A percentile compares a stretch with the other conserved stretches of the same genome.
phyloP scores from a whole-genome alignment of 2,888 invertebrate genomes.

The Coenonympha glycerion region DNA sequence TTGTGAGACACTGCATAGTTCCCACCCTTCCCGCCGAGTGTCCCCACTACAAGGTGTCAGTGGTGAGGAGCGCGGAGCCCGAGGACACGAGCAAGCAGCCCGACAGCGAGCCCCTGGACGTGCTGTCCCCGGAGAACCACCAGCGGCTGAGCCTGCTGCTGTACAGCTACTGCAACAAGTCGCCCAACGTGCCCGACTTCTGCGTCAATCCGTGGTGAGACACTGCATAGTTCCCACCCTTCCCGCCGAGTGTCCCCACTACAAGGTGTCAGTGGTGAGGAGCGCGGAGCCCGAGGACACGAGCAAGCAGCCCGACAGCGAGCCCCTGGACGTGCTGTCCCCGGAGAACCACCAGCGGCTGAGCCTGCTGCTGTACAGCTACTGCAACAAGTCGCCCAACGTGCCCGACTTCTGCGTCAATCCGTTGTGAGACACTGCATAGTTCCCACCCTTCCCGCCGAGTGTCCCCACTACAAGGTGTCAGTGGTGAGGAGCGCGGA shows the following conservation, averaged over 20 bases:
- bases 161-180: conserved; percentile 87
- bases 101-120: conserved; percentile 71
- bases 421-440: conserved; percentile 79
- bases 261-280: conserved; percentile 53
- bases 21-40: no score
- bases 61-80: conserved; percentile 41
- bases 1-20: no score
- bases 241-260: conserved; percentile 56
- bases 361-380: conserved; percentile 92
- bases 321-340: conserved; percentile 81
- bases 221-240: no score
- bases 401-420: conserved; percentile 92
- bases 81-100: conserved; percentile 29
- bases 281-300: conserved; percentile 31
- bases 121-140: conserved; percentile 86
- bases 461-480: conserved; percentile 56
- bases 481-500: conserved; percentile 45
- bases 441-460: no score
- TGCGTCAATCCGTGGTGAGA: conserved; percentile 92
- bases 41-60: conserved; percentile 52
- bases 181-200: conserved; percentile 87
- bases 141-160: conserved; percentile 92
- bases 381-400: conserved; percentile 82
- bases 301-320: conserved; percentile 34
- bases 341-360: conserved; percentile 90